Conservation (phyloP, 2,797 vertebrate genomes). For the Trematomus bernacchii region DNA sequence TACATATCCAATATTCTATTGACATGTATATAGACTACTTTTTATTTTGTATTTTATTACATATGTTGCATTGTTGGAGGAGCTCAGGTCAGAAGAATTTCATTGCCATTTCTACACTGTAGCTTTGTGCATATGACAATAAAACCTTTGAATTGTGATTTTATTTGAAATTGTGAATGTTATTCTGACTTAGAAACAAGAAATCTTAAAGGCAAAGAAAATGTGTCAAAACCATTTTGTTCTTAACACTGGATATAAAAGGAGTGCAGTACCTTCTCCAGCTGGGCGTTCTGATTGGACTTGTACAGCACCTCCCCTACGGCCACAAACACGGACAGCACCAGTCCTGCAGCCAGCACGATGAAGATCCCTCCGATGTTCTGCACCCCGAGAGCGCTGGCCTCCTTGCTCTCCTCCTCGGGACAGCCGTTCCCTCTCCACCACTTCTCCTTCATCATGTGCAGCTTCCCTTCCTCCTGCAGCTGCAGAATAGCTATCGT, state of each 20-base stretch:
- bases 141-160: too few relatives aligned
- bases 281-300: conserved; percentile 96
- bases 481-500: conserved; percentile 98
- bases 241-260: neutral
- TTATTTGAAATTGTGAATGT: neutral
- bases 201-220: neutral
- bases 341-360: conserved; percentile 95
- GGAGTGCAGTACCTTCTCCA: conserved; percentile 90
- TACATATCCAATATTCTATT: too few relatives aligned
- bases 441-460: conserved; percentile 90
- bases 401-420: conserved; percentile 98
- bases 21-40: too few relatives aligned
- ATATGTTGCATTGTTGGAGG: too few relatives aligned
- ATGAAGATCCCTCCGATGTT: conserved; percentile 99
- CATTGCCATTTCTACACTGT: too few relatives aligned
- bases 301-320: conserved; percentile 98
- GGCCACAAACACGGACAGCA: conserved; percentile 97
- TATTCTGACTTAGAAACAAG: neutral
- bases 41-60: too few relatives aligned
- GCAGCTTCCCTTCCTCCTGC: conserved; percentile 96
- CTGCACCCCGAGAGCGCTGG: conserved; percentile 97
- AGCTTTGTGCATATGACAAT: too few relatives aligned
- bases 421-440: conserved; percentile 96
- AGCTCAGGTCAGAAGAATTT: too few relatives aligned
- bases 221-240: neutral